Percentiles rank a stretch among this genome's conserved stretches.
Conservation (phyloP, 2,113 vertebrate species). For the Donacobius atricapilla region DNA sequence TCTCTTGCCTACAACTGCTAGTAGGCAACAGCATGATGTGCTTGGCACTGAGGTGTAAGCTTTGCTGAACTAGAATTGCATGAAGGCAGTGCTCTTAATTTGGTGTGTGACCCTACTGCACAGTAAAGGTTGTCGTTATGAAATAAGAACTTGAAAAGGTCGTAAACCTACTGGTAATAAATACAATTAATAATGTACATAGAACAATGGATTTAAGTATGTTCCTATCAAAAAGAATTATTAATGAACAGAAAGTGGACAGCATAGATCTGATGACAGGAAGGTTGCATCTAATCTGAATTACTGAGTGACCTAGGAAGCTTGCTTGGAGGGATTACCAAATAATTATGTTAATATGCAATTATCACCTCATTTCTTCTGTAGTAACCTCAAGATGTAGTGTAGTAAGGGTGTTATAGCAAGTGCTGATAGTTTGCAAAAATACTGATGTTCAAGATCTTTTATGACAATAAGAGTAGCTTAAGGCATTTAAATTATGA, state of each 20-base stretch:
- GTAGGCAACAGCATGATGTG: neutral
- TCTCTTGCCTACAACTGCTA: constrained; percentile 28
- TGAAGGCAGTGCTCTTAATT: constrained; percentile 1
- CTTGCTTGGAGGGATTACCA: constrained; percentile 82
- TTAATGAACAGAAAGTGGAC: constrained; percentile 82
- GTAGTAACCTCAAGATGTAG: constrained; percentile 85
- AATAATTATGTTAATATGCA: constrained; percentile 97
- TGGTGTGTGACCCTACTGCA: constrained; percentile 29
- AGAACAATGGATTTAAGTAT: constrained; percentile 69
- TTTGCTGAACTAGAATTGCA: constrained; percentile 46
- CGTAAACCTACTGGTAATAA: constrained; percentile 64
- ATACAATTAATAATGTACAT: constrained; percentile 76
- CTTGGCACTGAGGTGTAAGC: neutral
- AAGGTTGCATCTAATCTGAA: constrained; percentile 78
- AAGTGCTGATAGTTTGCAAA: constrained; percentile 88
- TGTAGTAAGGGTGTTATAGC: constrained; percentile 82
- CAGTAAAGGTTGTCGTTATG: constrained; percentile 42
- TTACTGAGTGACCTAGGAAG: constrained; percentile 84
- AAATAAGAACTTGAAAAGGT: constrained; percentile 60
- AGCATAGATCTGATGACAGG: constrained; percentile 77
- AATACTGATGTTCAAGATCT: constrained; percentile 83
- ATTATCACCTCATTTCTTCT: constrained; percentile 92
- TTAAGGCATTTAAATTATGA: constrained; percentile 74
- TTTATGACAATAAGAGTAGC: constrained; percentile 77
- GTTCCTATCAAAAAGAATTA: constrained; percentile 71